phyloP scores from a whole-genome alignment of 2,888 invertebrate species.

The Leptopilina myrica region DNA sequence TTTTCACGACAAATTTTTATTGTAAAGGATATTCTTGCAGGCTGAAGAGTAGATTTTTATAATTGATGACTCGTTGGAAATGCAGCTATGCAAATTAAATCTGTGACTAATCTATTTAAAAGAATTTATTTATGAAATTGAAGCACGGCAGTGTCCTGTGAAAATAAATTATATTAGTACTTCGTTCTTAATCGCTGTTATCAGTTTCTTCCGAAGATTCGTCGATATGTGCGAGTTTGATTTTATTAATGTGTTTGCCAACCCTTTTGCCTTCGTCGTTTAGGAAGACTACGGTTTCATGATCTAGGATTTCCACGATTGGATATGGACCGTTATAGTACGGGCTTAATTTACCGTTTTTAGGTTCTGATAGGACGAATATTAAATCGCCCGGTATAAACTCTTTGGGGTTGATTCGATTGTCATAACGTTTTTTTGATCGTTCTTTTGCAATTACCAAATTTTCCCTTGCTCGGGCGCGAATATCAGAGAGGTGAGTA shows the following conservation, averaged over 20 bases:
- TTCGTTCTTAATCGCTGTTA: no score
- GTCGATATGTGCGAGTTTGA: background rate
- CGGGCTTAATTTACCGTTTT: constrained; percentile 2
- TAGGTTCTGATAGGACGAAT: background rate
- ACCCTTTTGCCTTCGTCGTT: no score
- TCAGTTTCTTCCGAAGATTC: background rate
- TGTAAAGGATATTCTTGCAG: no score
- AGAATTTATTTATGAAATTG: no score
- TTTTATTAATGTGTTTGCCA: no score
- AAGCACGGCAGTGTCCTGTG: no score
- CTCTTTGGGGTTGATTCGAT: background rate
- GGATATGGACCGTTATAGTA: background rate
- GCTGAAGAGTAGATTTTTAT: no score
- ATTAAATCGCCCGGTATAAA: background rate
- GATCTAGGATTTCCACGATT: background rate
- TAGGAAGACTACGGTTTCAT: background rate
- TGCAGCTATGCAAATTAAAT: no score
- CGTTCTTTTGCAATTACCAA: background rate
- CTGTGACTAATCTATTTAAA: no score
- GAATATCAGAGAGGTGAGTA: background rate
- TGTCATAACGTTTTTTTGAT: background rate
- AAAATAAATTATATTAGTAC: no score
- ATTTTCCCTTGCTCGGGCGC: background rate
- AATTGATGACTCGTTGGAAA: no score
- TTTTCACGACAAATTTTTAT: no score